Evolutionary conservation across 2,888 invertebrate species (phyloP).

Genomic region (Maniola hyperantus): DNA sequence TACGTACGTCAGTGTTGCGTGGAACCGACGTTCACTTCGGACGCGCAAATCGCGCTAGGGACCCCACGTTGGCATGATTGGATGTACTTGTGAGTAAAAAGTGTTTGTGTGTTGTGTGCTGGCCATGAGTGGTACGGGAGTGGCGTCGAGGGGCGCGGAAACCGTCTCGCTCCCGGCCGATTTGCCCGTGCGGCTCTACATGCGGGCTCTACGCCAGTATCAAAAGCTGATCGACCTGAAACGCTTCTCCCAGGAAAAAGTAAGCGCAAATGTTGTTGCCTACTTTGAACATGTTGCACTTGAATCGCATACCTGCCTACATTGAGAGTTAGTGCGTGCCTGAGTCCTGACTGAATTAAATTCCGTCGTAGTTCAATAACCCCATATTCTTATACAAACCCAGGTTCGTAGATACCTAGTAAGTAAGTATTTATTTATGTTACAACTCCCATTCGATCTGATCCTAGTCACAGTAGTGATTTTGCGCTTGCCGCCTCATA

Average conservation of each 20-base stretch:
- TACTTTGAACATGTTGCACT: slow-evolving; percentile 31
- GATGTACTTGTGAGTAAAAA: slow-evolving; percentile 62
- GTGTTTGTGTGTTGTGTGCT: slow-evolving; percentile 54
- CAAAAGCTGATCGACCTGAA: slow-evolving; percentile 83
- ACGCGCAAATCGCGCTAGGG: slow-evolving; percentile 62
- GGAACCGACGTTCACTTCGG: slow-evolving; percentile 78
- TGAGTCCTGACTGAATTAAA: slow-evolving; percentile 39
- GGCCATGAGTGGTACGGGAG: slow-evolving; percentile 70
- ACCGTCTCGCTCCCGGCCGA: slow-evolving; percentile 59
- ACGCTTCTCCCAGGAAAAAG: slow-evolving; percentile 80
- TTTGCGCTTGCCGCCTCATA: too few relatives aligned
- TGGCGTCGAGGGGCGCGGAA: slow-evolving; percentile 65
- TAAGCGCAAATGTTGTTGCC: slow-evolving; percentile 53
- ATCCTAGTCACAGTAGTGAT: not conserved
- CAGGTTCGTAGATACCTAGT: slow-evolving; percentile 21
- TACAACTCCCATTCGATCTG: not conserved
- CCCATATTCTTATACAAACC: slow-evolving; percentile 37
- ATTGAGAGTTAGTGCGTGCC: slow-evolving; percentile 37
- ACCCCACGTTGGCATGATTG: slow-evolving; percentile 38
- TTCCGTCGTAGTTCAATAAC: slow-evolving; percentile 39
- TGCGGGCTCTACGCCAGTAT: slow-evolving; percentile 84
- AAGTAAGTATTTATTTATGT: not conserved
- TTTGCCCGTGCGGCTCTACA: slow-evolving; percentile 78
- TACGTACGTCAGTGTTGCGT: slow-evolving; percentile 72
- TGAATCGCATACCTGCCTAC: slow-evolving; percentile 32